Conservation (phyloP, 2,113 vertebrate genomes). For the Enhydra lutris region DNA sequence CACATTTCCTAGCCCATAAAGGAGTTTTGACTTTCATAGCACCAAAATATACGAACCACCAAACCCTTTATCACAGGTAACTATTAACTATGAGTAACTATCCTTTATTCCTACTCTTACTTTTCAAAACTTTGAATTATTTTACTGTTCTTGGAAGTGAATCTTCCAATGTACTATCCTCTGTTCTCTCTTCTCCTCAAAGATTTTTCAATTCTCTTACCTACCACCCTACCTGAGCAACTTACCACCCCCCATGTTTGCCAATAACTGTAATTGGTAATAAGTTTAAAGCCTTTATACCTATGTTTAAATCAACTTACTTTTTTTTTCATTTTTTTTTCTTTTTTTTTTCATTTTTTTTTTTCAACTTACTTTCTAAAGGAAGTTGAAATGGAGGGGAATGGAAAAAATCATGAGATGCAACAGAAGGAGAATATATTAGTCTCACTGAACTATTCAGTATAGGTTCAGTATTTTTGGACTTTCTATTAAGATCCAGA, state of each 20-base stretch:
- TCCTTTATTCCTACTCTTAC: background rate
- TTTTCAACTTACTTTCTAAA: background rate
- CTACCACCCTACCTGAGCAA: background rate
- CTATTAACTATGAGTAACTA: background rate
- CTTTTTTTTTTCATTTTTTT: too few species aligned
- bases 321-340: background rate
- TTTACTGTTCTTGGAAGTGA: background rate
- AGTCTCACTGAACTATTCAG: background rate
- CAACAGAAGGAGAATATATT: background rate
- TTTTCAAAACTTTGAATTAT: background rate
- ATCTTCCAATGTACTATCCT: background rate
- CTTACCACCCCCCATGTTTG: background rate
- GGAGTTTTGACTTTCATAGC: background rate
- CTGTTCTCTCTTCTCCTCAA: background rate
- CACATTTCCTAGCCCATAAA: background rate
- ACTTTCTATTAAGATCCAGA: background rate
- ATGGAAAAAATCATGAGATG: background rate
- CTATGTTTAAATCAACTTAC: background rate
- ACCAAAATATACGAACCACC: background rate
- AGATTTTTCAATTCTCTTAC: background rate
- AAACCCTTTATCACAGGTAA: background rate
- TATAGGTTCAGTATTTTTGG: background rate
- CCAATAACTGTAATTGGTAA: background rate
- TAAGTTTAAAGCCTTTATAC: background rate
- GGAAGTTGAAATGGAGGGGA: background rate